Conservation (phyloP, 2,797 vertebrate species). For the Enteromius radiatus region DNA sequence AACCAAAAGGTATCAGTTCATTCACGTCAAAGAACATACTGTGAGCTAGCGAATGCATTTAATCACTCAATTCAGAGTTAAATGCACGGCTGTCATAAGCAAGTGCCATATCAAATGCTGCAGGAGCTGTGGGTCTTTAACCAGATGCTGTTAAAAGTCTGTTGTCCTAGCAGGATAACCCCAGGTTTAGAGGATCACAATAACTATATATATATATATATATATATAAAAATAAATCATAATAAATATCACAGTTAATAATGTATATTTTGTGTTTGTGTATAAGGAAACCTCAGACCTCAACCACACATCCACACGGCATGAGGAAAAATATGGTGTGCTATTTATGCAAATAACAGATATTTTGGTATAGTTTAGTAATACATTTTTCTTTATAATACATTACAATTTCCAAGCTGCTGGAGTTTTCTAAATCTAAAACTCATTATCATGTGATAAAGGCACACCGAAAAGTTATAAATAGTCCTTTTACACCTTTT, state of each 20-base stretch:
- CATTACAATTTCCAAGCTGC: background rate
- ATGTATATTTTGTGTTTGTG: background rate
- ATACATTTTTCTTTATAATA: background rate
- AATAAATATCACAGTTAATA: background rate
- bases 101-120: background rate
- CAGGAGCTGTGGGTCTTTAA: background rate
- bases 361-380: background rate
- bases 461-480: background rate
- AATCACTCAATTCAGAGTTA: background rate
- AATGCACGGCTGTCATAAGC: background rate
- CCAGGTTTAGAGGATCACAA: background rate
- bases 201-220: too few species aligned
- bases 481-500: slow-evolving; percentile 37
- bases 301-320: background rate
- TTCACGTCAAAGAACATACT: background rate
- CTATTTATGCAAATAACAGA: background rate
- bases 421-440: background rate
- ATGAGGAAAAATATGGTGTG: background rate
- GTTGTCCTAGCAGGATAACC: background rate
- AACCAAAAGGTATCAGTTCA: slow-evolving; percentile 20
- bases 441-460: background rate
- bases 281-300: background rate
- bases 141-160: background rate
- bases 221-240: background rate
- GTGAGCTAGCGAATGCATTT: background rate